Conservation (phyloP, 2,797 vertebrate species). For the Notolepis coatsorum region DNA sequence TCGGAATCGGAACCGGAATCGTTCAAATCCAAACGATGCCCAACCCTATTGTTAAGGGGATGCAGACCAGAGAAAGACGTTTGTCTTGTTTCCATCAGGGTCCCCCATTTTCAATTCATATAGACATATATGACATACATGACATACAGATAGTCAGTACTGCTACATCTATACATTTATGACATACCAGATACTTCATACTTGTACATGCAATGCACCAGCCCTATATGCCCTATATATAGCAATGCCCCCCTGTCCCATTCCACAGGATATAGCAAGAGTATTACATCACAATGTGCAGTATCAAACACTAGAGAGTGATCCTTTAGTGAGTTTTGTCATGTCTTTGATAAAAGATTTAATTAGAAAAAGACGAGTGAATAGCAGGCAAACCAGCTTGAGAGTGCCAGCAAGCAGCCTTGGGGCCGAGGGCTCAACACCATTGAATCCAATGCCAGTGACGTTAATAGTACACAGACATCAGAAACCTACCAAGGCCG, state of each 20-base stretch:
- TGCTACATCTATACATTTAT: too few species aligned
- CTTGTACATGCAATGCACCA: too few species aligned
- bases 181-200: too few species aligned
- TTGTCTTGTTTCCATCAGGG: too few species aligned
- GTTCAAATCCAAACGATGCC: too few species aligned
- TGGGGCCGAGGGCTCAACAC: constrained; percentile 12
- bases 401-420: background rate
- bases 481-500: background rate
- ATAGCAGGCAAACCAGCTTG: constrained; percentile 16
- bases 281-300: constrained; percentile 8
- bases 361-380: constrained; percentile 21
- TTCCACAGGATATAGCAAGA: background rate
- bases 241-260: background rate
- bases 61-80: too few species aligned
- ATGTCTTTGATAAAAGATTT: constrained; percentile 4
- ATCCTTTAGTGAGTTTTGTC: background rate
- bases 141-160: too few species aligned
- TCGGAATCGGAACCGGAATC: too few species aligned
- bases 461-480: background rate
- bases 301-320: background rate
- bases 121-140: too few species aligned
- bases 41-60: too few species aligned
- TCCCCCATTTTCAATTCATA: too few species aligned
- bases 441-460: background rate
- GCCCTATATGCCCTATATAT: background rate